These are phyloP conservation scores for Siniperca knerii DNA, from an alignment of 2,113 vertebrate species.

Conservation along the genomic window DNA sequence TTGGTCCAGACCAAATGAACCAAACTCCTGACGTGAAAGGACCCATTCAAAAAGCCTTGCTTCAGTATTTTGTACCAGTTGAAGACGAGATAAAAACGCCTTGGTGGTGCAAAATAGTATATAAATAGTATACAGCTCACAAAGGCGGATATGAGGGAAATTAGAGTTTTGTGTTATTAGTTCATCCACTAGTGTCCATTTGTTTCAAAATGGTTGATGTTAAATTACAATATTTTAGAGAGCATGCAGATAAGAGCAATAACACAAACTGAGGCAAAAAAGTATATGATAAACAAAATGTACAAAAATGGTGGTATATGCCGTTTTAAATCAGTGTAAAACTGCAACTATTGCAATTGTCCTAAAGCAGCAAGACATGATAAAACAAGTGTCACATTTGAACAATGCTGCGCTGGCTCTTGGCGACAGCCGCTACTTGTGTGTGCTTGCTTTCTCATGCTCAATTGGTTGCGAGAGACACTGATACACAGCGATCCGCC, in stretches of 20 bases:
- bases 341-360: slow-evolving; percentile 33
- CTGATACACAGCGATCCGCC: slow-evolving; percentile 67
- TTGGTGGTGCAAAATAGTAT: neutral
- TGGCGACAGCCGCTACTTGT: slow-evolving; percentile 35
- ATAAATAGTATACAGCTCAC: neutral
- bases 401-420: slow-evolving; percentile 22
- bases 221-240: slow-evolving; percentile 14
- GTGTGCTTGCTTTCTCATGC: slow-evolving; percentile 66
- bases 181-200: neutral
- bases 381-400: slow-evolving; percentile 56
- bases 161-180: slow-evolving; percentile 8
- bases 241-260: neutral
- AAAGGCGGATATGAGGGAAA: neutral
- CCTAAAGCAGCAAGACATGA: slow-evolving; percentile 19
- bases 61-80: neutral
- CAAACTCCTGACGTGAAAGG: neutral
- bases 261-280: slow-evolving; percentile 1
- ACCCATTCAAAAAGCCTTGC: neutral
- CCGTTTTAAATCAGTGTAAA: slow-evolving; percentile 24
- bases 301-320: neutral
- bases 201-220: neutral
- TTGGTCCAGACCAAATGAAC: too few species aligned
- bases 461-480: slow-evolving; percentile 69
- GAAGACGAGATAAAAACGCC: neutral
- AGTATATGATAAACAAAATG: slow-evolving; percentile 14